phyloP scores from a whole-genome alignment of 2,113 vertebrate genomes.

The Microcebus griseorufus region DNA sequence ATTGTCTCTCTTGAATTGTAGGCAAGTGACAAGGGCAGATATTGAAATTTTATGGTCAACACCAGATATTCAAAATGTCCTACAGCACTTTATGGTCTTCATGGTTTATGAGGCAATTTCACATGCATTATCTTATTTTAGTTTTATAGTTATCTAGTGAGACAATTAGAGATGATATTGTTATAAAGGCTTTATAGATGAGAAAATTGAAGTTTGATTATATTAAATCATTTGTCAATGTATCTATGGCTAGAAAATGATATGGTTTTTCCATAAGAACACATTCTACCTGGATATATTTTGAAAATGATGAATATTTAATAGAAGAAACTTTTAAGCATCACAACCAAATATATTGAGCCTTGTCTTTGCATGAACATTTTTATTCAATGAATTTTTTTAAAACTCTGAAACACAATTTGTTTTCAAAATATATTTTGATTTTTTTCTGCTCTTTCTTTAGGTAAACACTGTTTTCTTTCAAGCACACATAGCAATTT shows the following conservation, averaged over 20 bases:
- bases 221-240: conserved; percentile 39
- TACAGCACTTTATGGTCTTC: conserved; percentile 32
- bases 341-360: not conserved
- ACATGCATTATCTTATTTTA: conserved; percentile 40
- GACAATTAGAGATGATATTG: conserved; percentile 44
- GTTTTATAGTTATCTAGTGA: conserved; percentile 41
- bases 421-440: not conserved
- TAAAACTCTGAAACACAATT: not conserved
- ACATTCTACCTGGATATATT: not conserved
- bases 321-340: not conserved
- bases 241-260: not conserved
- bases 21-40: not conserved
- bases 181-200: conserved; percentile 30
- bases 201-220: conserved; percentile 42
- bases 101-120: conserved; percentile 48
- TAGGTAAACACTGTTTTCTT: not conserved
- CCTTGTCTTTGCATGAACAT: not conserved
- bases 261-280: not conserved
- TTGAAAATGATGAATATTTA: not conserved
- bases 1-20: not conserved
- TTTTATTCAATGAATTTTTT: not conserved
- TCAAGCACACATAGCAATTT: not conserved
- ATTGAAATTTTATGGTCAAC: conserved; percentile 49
- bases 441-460: not conserved
- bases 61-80: not conserved